These are phyloP conservation scores for Papilio helenus DNA, from an alignment of 1,140 invertebrate genomes.

Conservation along the genomic window DNA sequence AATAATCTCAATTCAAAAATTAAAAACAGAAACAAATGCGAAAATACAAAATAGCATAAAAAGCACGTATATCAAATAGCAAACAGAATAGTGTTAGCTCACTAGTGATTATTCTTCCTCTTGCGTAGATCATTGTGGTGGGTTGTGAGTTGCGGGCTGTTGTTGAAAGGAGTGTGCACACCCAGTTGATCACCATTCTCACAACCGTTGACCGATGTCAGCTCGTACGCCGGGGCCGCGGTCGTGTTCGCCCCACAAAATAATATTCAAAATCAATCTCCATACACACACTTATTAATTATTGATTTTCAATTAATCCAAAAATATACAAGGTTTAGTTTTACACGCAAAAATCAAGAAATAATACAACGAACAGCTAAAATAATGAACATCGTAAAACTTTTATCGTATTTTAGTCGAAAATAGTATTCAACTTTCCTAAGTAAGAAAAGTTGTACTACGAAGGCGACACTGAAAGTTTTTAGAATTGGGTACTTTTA, in stretches of 20 bases:
- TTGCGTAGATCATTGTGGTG: constrained; percentile 52
- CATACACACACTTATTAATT: not conserved
- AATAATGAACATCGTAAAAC: no score
- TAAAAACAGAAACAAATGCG: not conserved
- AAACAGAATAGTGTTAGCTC: constrained; percentile 37
- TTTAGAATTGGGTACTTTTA: not conserved
- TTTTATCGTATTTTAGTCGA: no score
- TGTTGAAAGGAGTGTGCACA: constrained; percentile 42
- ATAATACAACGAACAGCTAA: not conserved
- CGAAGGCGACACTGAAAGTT: not conserved
- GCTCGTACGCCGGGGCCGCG: constrained; percentile 61
- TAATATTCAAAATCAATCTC: constrained; percentile 18
- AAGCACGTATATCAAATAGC: not conserved
- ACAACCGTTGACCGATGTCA: constrained; percentile 54
- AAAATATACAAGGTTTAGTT: no score
- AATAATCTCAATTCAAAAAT: not conserved
- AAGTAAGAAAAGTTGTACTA: not conserved
- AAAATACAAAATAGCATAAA: not conserved
- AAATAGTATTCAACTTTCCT: no score
- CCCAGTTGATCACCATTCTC: constrained; percentile 42
- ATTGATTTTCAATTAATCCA: no score
- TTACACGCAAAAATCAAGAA: not conserved
- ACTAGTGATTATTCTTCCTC: constrained; percentile 51
- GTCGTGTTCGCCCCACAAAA: constrained; percentile 52
- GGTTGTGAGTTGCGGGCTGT: constrained; percentile 41